These are phyloP conservation scores for Acleris holmiana DNA, from an alignment of 2,888 invertebrate genomes.

Conservation along the genomic window DNA sequence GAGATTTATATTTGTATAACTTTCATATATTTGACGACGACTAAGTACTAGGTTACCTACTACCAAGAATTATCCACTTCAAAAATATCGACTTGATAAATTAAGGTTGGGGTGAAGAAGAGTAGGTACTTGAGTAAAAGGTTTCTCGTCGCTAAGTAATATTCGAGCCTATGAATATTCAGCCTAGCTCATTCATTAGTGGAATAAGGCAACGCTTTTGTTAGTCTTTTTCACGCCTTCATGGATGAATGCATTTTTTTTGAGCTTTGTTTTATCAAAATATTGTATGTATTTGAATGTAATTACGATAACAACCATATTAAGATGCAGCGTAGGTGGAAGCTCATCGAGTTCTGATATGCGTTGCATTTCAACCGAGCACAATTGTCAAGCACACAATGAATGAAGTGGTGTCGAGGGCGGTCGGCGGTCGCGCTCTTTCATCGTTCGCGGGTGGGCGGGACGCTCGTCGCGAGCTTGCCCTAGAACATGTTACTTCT, in stretches of 20 bases:
- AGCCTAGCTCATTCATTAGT: conserved; percentile 7
- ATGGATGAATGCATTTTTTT: too few relatives aligned
- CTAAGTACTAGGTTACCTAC: too few relatives aligned
- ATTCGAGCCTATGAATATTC: conserved; percentile 28
- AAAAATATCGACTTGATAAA: too few relatives aligned
- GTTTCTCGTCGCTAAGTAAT: conserved; percentile 3
- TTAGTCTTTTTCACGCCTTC: too few relatives aligned
- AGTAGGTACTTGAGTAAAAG: background rate
- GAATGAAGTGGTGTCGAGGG: conserved; percentile 68
- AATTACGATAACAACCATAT: background rate
- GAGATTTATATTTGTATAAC: too few relatives aligned
- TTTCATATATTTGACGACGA: too few relatives aligned
- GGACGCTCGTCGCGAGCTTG: background rate
- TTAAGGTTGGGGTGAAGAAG: too few relatives aligned
- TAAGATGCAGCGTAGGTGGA: background rate
- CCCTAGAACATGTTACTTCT: too few relatives aligned
- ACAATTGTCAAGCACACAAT: conserved; percentile 76
- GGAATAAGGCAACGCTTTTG: background rate
- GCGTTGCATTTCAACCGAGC: conserved; percentile 44
- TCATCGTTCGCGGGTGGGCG: conserved; percentile 37
- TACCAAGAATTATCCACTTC: too few relatives aligned
- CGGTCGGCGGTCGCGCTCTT: conserved; percentile 51
- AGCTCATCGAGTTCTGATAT: conserved; percentile 27
- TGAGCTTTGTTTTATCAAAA: too few relatives aligned
- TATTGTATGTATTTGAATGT: too few relatives aligned